phyloP scores from a whole-genome alignment of 1,140 invertebrate species.

The Apis dorsata region DNA sequence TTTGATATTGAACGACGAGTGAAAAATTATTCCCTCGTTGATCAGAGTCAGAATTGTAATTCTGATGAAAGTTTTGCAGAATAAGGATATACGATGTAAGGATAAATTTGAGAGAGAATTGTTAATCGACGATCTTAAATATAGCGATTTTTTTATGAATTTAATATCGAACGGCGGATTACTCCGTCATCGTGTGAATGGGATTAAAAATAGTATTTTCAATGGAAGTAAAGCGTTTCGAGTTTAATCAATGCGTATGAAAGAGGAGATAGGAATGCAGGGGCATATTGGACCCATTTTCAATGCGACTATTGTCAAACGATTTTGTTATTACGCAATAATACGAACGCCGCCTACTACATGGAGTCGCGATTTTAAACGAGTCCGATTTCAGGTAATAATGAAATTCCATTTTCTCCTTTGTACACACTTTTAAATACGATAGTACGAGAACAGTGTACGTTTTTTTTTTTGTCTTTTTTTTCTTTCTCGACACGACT shows the following conservation, averaged over 20 bases:
- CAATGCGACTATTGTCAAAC: not conserved
- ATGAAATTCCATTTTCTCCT: conserved; percentile 5
- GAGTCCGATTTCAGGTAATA: not conserved
- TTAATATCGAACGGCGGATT: not conserved
- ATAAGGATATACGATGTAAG: no score
- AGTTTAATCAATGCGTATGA: not conserved
- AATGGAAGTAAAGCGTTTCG: not conserved
- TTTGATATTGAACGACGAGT: no score
- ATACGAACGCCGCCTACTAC: not conserved
- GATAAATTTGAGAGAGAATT: no score
- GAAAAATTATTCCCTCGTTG: no score
- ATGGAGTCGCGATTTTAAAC: not conserved
- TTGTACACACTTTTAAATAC: not conserved
- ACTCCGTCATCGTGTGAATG: not conserved
- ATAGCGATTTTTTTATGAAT: not conserved
- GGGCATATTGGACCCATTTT: not conserved
- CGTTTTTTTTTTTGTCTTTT: not conserved
- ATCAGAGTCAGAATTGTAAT: no score
- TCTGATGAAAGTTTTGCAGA: no score
- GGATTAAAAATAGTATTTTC: not conserved
- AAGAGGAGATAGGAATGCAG: not conserved
- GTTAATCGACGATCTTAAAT: no score
- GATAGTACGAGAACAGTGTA: not conserved
- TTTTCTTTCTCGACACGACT: not conserved
- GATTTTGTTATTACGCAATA: not conserved